A percentile compares a stretch with the other conserved stretches of the same genome.
phyloP scores from a whole-genome alignment of 2,113 vertebrate species.

The Chaetodon auriga region DNA sequence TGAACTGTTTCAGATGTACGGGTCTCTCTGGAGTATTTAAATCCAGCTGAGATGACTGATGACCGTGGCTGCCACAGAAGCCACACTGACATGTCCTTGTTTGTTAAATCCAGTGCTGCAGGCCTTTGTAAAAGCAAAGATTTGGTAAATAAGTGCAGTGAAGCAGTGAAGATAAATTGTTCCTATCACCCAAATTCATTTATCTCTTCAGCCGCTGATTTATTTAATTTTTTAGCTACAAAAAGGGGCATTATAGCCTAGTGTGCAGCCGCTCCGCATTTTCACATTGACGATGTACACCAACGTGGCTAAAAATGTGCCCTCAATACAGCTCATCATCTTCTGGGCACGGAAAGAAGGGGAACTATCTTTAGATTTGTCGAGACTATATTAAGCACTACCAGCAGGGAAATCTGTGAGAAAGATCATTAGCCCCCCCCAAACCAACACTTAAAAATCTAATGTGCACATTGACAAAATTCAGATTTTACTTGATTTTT shows the following conservation, averaged over 20 bases:
- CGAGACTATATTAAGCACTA: slow-evolving; percentile 30
- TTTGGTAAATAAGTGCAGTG: slow-evolving; percentile 78
- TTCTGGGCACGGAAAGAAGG: slow-evolving; percentile 18
- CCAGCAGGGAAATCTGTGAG: slow-evolving; percentile 12
- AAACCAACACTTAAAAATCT: not conserved
- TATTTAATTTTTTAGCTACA: slow-evolving; percentile 72
- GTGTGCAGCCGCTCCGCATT: slow-evolving; percentile 34
- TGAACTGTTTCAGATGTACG: slow-evolving; percentile 60
- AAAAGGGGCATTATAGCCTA: slow-evolving; percentile 50
- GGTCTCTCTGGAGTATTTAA: slow-evolving; percentile 68
- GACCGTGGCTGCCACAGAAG: slow-evolving; percentile 61
- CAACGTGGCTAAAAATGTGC: slow-evolving; percentile 19
- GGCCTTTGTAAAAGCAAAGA: slow-evolving; percentile 72
- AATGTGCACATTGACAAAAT: not conserved
- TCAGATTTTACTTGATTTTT: not conserved
- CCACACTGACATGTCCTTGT: slow-evolving; percentile 66
- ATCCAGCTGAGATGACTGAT: slow-evolving; percentile 79
- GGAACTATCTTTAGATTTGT: slow-evolving; percentile 24
- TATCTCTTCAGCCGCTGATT: slow-evolving; percentile 69
- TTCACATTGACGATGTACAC: slow-evolving; percentile 37
- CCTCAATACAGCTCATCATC: slow-evolving; percentile 38
- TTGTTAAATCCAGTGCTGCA: slow-evolving; percentile 56
- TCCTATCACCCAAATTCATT: slow-evolving; percentile 76
- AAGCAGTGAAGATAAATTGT: slow-evolving; percentile 78
- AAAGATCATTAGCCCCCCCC: not conserved